These are phyloP conservation scores for Cladopsammia gracilis DNA, from an alignment of 64 coral and sea anemone genomes.

Conservation along the genomic window DNA sequence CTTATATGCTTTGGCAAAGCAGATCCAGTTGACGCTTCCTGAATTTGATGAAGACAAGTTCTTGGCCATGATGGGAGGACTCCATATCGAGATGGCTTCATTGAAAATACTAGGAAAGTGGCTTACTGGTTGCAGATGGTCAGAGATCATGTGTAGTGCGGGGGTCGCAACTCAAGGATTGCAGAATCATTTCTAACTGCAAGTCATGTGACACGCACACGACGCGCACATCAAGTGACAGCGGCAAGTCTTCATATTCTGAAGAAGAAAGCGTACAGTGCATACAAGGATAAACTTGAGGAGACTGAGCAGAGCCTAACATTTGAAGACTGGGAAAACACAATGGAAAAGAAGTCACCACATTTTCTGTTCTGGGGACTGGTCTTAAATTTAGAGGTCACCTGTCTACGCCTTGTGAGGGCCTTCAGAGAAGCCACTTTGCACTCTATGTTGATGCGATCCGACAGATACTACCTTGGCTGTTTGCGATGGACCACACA, in stretches of 20 bases:
- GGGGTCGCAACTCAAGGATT: constrained; percentile 47
- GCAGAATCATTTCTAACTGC: constrained; percentile 51
- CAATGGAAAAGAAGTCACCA: constrained; percentile 55
- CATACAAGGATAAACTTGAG: constrained; percentile 46
- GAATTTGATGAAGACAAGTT: constrained; percentile 49
- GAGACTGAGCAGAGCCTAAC: constrained; percentile 36
- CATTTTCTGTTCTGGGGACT: constrained; percentile 54
- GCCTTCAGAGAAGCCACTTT: constrained; percentile 42
- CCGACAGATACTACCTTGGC: constrained; percentile 2
- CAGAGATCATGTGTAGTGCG: constrained; percentile 27
- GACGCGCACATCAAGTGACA: constrained; percentile 46
- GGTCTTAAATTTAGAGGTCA: neutral
- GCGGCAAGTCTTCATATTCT: constrained; percentile 33
- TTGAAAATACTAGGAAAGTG: constrained; percentile 59
- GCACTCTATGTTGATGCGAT: neutral
- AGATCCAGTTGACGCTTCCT: constrained; percentile 31
- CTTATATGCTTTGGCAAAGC: constrained; percentile 57
- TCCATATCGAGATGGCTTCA: constrained; percentile 48
- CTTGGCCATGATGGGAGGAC: constrained; percentile 47
- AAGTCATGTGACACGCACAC: constrained; percentile 51
- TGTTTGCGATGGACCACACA: constrained; percentile 15
- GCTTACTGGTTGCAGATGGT: constrained; percentile 31
- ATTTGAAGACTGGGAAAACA: constrained; percentile 62
- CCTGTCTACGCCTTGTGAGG: constrained; percentile 6
- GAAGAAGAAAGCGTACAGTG: constrained; percentile 49